Percentiles rank a stretch among this genome's conserved stretches.
Conservation (phyloP, 1,140 invertebrate species). For the Hestina assimilis region DNA sequence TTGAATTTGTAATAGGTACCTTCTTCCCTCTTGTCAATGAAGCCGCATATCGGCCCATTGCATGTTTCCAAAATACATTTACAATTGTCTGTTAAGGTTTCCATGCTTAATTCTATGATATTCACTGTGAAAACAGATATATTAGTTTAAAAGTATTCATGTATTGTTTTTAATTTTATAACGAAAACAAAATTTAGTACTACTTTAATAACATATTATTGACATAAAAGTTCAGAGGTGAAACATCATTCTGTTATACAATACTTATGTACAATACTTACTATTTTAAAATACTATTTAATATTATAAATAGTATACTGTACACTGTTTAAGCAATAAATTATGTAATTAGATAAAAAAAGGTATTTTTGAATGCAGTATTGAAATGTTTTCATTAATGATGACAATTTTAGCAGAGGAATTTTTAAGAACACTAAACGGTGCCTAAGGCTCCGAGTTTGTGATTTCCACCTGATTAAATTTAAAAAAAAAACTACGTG, state of each 20-base stretch:
- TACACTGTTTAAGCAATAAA: too few relatives aligned
- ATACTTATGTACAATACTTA: not conserved
- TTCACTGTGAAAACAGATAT: not conserved
- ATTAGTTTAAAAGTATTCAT: not conserved
- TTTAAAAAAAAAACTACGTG: too few relatives aligned
- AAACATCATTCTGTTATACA: not conserved
- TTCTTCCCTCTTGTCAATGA: slow-evolving; percentile 41
- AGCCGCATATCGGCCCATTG: slow-evolving; percentile 56
- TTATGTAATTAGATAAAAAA: too few relatives aligned
- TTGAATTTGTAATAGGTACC: slow-evolving; percentile 77
- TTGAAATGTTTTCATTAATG: too few relatives aligned
- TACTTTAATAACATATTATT: not conserved
- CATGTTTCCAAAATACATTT: slow-evolving; percentile 40
- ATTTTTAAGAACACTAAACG: too few relatives aligned
- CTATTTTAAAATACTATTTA: not conserved
- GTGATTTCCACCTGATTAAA: too few relatives aligned
- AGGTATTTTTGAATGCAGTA: too few relatives aligned
- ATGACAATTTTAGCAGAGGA: too few relatives aligned
- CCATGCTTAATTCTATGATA: slow-evolving; percentile 13
- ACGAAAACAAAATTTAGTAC: not conserved
- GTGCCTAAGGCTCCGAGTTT: too few relatives aligned
- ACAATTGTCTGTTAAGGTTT: slow-evolving; percentile 31
- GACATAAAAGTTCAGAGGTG: not conserved
- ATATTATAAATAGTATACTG: too few relatives aligned
- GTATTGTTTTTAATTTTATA: too few relatives aligned